phyloP scores from a whole-genome alignment of 2,113 vertebrate species.

The Pomatorhinus ruficollis region DNA sequence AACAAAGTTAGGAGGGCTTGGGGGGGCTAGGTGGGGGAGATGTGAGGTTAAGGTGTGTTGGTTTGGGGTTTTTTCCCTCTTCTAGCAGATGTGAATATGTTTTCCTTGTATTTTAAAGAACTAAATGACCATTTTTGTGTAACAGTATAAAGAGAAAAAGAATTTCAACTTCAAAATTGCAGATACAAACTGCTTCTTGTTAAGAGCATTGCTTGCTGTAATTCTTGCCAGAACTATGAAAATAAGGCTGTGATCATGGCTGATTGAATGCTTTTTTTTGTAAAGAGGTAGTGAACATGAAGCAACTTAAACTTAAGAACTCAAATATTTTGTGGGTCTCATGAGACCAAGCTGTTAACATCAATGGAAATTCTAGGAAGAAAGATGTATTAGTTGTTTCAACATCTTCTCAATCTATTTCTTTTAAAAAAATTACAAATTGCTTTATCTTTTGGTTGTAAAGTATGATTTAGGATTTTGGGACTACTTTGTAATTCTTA shows the following conservation, averaged over 20 bases:
- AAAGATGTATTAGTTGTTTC: not conserved
- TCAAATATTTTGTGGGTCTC: not conserved
- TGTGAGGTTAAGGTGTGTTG: not conserved
- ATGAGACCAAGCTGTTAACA: not conserved
- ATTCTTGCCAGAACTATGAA: not conserved
- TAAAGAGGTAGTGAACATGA: not conserved
- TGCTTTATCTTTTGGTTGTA: not conserved
- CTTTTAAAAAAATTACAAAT: not conserved
- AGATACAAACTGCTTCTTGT: not conserved
- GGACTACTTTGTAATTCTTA: not conserved
- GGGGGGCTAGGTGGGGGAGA: accelerated
- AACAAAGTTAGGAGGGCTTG: not conserved
- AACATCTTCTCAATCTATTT: not conserved
- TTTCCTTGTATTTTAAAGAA: not conserved
- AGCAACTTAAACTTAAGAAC: not conserved
- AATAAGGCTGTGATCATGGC: not conserved
- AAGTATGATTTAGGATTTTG: not conserved
- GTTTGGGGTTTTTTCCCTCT: not conserved
- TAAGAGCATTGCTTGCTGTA: not conserved
- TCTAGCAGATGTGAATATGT: not conserved
- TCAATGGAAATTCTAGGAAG: not conserved
- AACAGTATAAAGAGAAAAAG: not conserved
- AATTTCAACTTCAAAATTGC: not conserved
- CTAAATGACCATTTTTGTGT: not conserved
- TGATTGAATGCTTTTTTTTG: not conserved